Evolutionary conservation across 2,113 vertebrate species (phyloP), one percentile per base, ranked within the genome.

Genomic region (Cryptotis parvus): DNA sequence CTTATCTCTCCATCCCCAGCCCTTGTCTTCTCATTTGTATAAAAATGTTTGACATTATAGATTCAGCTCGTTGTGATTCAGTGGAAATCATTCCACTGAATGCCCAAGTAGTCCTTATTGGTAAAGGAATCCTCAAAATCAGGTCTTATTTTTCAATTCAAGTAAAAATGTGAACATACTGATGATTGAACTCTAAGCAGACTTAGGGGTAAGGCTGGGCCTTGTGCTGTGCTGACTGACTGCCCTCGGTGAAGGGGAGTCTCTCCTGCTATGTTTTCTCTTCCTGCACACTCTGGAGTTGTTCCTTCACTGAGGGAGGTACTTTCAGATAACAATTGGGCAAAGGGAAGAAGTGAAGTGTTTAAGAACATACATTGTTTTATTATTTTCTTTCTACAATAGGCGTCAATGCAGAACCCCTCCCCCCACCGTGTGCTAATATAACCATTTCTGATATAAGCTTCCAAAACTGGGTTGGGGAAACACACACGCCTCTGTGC

Each of bases 101-200:
- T 89, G n/a, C 33, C 41, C 77, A 96, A 92, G 24, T 29, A 55
- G 20, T 63, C 52, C 9, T 95, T 68, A 61, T 61, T 82, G 26
- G 84, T 85, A 90, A 74, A 87, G 39, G 35, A 31, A 4, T 82
- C 39, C 39, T 37, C 55, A 63, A 85, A 86, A 92, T 84, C 68
- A 73, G 37, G 41, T 27, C 4, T 85, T 77, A n/a, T 41, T 37
- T 94, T 95, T 86, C 83, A 63, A 4, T 81, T n/a, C n/a, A 63
- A 73, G 39, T 70, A 65, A 92, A 66, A 66, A n/a, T n/a, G n/a
- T n/a, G n/a, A n/a, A n/a, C n/a, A 16, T 52, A 52, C 49, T 61
- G 84, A 55, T 92, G 52, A 84, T 65, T 90, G 82, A 74, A 37
- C 75, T 22, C 52, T 85, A 26, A 63, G 26, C 1, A 37, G 52